A percentile compares a stretch with the other conserved stretches of the same genome.
Conservation (phyloP, 2,797 vertebrate genomes). For the Etheostoma perlongum region DNA sequence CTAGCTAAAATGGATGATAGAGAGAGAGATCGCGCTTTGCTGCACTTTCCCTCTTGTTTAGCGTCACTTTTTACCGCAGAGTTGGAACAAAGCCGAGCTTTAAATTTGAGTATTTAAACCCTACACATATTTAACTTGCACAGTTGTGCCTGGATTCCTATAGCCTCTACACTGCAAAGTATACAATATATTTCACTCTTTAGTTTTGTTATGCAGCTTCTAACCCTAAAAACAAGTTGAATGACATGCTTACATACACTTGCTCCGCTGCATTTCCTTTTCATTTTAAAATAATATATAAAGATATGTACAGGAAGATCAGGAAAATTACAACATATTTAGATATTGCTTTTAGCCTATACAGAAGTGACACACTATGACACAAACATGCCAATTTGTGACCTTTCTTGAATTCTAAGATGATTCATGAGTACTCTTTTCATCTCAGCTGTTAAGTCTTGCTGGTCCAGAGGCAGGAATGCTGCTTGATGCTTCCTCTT, state of each 20-base stretch:
- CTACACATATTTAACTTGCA: background rate
- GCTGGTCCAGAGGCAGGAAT: slow-evolving; percentile 44
- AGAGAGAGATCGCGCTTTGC: slow-evolving; percentile 1
- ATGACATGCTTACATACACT: background rate
- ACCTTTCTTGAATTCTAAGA: slow-evolving; percentile 4
- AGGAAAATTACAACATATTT: background rate
- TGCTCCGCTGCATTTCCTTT: background rate
- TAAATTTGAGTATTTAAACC: background rate
- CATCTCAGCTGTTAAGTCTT: slow-evolving; percentile 23
- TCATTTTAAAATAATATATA: background rate
- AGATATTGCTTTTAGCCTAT: background rate
- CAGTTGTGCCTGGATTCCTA: background rate
- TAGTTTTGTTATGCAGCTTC: background rate
- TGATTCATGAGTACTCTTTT: slow-evolving; percentile 45
- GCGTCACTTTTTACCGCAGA: background rate
- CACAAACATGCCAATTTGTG: background rate
- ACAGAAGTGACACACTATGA: slow-evolving; percentile 2
- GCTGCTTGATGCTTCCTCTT: slow-evolving; percentile 43
- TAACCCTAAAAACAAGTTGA: background rate
- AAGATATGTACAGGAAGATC: background rate
- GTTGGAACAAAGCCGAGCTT: background rate
- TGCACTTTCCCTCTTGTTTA: background rate
- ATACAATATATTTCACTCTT: too few relatives aligned
- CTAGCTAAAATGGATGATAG: slow-evolving; percentile 14
- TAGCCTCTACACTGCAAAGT: background rate